Percentiles rank a stretch among this genome's conserved stretches.
These are phyloP conservation scores for Mimumesa dahlbomi DNA, from an alignment of 2,888 invertebrate species.

Conservation along the genomic window DNA sequence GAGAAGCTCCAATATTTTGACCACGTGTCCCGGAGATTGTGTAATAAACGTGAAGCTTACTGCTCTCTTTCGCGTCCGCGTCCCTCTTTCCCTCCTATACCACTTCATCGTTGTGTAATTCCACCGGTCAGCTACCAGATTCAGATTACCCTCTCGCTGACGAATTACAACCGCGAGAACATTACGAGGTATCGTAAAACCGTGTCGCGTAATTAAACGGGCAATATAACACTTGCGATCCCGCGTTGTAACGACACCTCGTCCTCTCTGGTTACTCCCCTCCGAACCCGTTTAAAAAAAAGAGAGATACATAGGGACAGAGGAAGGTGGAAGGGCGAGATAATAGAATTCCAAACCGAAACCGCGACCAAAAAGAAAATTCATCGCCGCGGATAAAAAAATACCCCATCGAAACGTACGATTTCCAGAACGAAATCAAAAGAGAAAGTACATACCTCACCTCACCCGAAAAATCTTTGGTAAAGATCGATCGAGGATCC, in stretches of 20 bases:
- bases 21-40: slow-evolving; percentile 40
- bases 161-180: neutral
- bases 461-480: neutral
- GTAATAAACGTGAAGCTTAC: slow-evolving; percentile 41
- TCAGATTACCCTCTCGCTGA: slow-evolving; percentile 11
- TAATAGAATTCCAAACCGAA: too few relatives aligned
- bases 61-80: slow-evolving; percentile 6
- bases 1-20: slow-evolving; percentile 41
- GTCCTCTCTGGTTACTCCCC: neutral
- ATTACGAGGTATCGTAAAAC: neutral
- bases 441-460: neutral
- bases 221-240: neutral
- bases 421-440: too few relatives aligned
- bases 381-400: neutral
- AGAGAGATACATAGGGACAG: too few relatives aligned
- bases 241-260: neutral
- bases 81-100: too few relatives aligned
- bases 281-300: neutral
- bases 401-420: too few relatives aligned
- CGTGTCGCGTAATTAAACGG: neutral
- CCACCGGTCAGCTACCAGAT: slow-evolving; percentile 1
- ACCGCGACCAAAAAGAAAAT: too few relatives aligned
- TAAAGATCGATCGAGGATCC: slow-evolving; percentile 16
- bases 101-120: neutral
- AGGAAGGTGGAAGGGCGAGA: too few relatives aligned